A percentile compares a stretch with the other conserved stretches of the same genome.
Conservation (phyloP, 2,797 vertebrate species). For the Steatocranus sp. region DNA sequence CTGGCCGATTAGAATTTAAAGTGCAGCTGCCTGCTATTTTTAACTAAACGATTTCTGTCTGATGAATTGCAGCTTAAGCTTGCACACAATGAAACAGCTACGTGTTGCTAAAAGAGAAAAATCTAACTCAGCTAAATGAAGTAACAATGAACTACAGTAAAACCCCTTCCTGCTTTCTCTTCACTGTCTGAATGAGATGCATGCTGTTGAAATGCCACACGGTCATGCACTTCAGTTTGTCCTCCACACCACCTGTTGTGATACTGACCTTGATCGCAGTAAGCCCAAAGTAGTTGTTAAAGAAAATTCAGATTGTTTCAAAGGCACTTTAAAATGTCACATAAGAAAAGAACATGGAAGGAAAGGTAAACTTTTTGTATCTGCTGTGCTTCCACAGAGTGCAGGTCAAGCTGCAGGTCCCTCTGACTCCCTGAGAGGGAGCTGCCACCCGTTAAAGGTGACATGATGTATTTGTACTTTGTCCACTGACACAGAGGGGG, state of each 20-base stretch:
- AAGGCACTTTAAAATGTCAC: neutral
- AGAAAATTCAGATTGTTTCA: neutral
- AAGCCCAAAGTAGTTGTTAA: slow-evolving; percentile 5
- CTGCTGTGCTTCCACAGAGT: slow-evolving; percentile 4
- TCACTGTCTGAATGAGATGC: neutral
- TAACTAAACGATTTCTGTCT: slow-evolving; percentile 56
- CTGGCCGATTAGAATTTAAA: slow-evolving; percentile 35
- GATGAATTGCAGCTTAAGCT: neutral
- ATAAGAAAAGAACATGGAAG: neutral
- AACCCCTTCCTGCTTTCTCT: neutral
- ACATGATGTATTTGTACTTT: slow-evolving; percentile 81
- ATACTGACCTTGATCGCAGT: slow-evolving; percentile 80
- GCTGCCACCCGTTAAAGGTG: slow-evolving; percentile 70
- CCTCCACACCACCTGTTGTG: slow-evolving; percentile 64
- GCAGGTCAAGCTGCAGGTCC: slow-evolving; percentile 31
- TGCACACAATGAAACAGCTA: neutral
- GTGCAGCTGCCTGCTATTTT: slow-evolving; percentile 74
- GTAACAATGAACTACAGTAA: neutral
- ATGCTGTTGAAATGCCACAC: slow-evolving; percentile 35
- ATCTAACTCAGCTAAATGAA: neutral
- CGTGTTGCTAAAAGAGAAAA: neutral
- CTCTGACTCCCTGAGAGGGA: slow-evolving; percentile 66
- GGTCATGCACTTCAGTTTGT: slow-evolving; percentile 32
- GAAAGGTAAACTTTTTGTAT: slow-evolving; percentile 24
- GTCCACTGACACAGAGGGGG: slow-evolving; percentile 73